Conservation (phyloP, 2,113 vertebrate genomes). For the Corvus hawaiiensis region DNA sequence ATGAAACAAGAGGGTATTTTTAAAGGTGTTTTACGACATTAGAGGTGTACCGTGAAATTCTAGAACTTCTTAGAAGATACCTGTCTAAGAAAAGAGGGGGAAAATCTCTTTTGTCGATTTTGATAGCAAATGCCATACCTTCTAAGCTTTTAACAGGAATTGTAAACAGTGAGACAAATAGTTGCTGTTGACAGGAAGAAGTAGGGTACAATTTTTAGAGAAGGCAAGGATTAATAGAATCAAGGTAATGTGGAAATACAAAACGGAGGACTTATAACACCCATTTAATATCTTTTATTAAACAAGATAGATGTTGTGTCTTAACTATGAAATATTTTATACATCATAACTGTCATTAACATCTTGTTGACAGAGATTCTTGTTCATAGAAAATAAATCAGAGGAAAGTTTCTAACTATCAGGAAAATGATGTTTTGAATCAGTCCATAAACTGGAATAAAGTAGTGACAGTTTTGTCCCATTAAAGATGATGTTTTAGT, state of each 20-base stretch:
- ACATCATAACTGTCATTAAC: not conserved
- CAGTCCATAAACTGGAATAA: not conserved
- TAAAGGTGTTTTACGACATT: not conserved
- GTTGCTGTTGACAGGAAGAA: not conserved
- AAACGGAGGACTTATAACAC: not conserved
- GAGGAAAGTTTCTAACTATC: not conserved
- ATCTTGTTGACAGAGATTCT: not conserved
- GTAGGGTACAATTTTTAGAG: not conserved
- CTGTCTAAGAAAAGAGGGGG: not conserved
- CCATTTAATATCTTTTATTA: not conserved
- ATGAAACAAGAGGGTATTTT: not conserved
- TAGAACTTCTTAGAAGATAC: not conserved
- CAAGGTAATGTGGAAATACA: not conserved
- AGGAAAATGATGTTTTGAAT: not conserved
- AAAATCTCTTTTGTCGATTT: not conserved
- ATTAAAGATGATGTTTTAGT: not conserved
- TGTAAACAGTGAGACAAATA: not conserved
- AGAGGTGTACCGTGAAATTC: not conserved
- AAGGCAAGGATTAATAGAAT: not conserved
- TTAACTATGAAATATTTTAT: not conserved
- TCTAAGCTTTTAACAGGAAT: not conserved
- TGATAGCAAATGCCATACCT: not conserved
- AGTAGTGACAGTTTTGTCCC: not conserved
- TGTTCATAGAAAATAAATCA: not conserved
- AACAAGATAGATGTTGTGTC: not conserved